phyloP scores from a whole-genome alignment of 1,140 invertebrate species.

The Venturia canescens region DNA sequence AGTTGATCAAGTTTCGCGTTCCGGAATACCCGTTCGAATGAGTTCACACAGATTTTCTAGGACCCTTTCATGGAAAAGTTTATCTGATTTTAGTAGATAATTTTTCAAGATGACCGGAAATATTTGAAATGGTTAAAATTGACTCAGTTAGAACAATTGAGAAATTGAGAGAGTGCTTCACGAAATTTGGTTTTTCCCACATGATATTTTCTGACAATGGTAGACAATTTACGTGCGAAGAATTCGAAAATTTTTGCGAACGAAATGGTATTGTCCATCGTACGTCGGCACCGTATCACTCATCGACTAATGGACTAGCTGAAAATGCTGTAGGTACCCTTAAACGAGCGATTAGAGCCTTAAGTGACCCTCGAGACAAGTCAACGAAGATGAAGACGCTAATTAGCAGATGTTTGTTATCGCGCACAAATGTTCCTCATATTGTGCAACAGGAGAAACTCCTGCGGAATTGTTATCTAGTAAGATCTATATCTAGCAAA shows the following conservation, averaged over 20 bases:
- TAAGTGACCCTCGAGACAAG: slow-evolving; percentile 44
- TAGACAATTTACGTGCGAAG: slow-evolving; percentile 53
- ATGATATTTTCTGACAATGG: slow-evolving; percentile 58
- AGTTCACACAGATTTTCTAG: slow-evolving; percentile 72
- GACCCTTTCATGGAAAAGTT: slow-evolving; percentile 63
- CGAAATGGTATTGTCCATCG: slow-evolving; percentile 57
- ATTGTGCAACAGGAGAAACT: slow-evolving; percentile 53
- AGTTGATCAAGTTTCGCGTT: slow-evolving; percentile 58
- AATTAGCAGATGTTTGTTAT: slow-evolving; percentile 53
- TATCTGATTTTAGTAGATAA: slow-evolving; percentile 72
- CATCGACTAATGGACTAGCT: slow-evolving; percentile 62
- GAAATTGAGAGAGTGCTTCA: slow-evolving; percentile 57
- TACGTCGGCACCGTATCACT: slow-evolving; percentile 60
- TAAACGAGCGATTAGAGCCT: slow-evolving; percentile 58
- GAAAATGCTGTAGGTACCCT: slow-evolving; percentile 64
- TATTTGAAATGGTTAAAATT: slow-evolving; percentile 42
- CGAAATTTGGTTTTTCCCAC: slow-evolving; percentile 58
- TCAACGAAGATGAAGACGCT: slow-evolving; percentile 42
- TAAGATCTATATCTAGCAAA: too few species aligned
- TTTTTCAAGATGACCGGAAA: slow-evolving; percentile 70
- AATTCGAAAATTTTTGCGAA: slow-evolving; percentile 58
- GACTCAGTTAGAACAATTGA: slow-evolving; percentile 40
- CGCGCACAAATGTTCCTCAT: slow-evolving; percentile 54
- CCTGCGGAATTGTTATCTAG: slow-evolving; percentile 47
- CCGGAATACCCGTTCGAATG: slow-evolving; percentile 45